Percentiles rank a stretch among this genome's conserved stretches.
Evolutionary conservation across 2,113 vertebrate species (phyloP).

Genomic region (Noturus placidus): DNA sequence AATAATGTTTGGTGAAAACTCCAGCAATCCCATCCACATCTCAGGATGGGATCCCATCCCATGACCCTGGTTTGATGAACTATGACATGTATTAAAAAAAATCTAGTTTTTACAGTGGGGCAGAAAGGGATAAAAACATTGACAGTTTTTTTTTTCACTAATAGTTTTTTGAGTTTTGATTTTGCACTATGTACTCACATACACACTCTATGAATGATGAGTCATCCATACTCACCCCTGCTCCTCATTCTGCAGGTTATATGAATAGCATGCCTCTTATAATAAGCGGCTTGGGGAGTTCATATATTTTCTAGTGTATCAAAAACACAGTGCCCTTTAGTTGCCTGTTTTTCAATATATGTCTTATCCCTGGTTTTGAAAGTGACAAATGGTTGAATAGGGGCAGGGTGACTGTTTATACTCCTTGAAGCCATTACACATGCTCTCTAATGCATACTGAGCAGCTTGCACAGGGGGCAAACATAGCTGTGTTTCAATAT

Average conservation of each 20-base stretch:
- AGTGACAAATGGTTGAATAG: background rate
- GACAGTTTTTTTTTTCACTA: background rate
- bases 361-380: slow-evolving; percentile 30
- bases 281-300: slow-evolving; percentile 21
- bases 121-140: background rate
- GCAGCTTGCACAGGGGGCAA: background rate
- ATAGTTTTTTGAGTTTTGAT: background rate
- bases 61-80: background rate
- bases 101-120: background rate
- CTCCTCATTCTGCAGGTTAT: background rate
- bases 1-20: background rate
- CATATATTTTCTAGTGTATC: slow-evolving; percentile 31
- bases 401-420: background rate
- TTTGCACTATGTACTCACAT: background rate
- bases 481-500: background rate
- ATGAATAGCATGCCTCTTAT: background rate
- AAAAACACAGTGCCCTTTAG: slow-evolving; percentile 16
- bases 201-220: background rate
- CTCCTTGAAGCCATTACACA: slow-evolving; percentile 17
- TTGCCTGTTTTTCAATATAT: slow-evolving; percentile 7
- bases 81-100: background rate
- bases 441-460: slow-evolving; percentile 14
- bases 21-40: background rate
- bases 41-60: background rate
- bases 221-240: background rate